phyloP scores from a whole-genome alignment of 2,888 invertebrate species.

The Drosophila diplacantha region DNA sequence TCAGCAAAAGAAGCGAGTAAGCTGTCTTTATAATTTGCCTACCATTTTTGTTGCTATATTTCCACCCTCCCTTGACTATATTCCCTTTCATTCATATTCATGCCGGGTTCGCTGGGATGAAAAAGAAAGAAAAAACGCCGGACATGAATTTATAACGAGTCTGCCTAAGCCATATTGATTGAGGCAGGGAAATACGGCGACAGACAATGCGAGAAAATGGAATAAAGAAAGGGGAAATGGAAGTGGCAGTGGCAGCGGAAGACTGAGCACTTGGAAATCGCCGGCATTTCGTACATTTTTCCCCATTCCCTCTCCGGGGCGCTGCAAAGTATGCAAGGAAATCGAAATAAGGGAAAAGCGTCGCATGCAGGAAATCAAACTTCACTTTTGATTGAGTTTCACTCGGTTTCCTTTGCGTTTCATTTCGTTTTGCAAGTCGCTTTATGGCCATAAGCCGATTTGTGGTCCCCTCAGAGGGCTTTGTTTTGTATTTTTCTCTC shows the following conservation, averaged over 20 bases:
- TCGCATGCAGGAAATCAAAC: constrained; percentile 53
- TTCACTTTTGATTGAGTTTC: constrained; percentile 61
- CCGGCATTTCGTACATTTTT: constrained; percentile 13
- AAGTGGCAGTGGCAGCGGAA: constrained; percentile 23
- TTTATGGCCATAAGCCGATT: constrained; percentile 56
- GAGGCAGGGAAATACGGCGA: constrained; percentile 15
- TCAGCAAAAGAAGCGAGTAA: not conserved
- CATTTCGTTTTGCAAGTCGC: constrained; percentile 1
- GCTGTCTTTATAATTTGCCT: not conserved
- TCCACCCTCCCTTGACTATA: not conserved
- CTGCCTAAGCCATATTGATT: constrained; percentile 54
- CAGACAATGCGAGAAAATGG: constrained; percentile 7
- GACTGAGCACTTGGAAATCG: constrained; percentile 33
- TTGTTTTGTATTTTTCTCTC: constrained; percentile 46
- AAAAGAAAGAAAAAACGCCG: constrained; percentile 18
- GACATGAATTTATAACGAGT: constrained; percentile 64
- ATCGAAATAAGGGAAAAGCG: constrained; percentile 29
- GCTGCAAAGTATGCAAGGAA: constrained; percentile 61
- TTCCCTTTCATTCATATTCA: constrained; percentile 44
- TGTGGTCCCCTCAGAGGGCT: constrained; percentile 17
- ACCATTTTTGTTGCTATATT: not conserved
- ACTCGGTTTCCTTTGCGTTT: constrained; percentile 1
- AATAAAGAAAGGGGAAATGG: constrained; percentile 11
- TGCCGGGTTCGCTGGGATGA: constrained; percentile 6
- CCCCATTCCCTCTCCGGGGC: constrained; percentile 2